A percentile compares a stretch with the other conserved stretches of the same genome.
Evolutionary conservation across 2,797 vertebrate genomes (phyloP).

Genomic region (Macropodus opercularis): DNA sequence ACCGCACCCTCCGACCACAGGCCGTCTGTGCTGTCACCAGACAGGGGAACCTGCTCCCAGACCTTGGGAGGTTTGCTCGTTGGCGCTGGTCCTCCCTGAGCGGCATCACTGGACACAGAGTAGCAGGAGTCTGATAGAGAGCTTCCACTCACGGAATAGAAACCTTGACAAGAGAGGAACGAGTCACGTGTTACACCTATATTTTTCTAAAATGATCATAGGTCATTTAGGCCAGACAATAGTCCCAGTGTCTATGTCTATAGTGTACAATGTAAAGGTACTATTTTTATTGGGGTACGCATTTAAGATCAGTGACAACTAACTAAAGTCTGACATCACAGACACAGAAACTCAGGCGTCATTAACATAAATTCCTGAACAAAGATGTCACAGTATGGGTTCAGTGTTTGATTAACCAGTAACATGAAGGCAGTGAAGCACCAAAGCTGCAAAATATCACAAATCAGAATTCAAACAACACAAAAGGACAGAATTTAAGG

Average conservation of each 20-base stretch:
- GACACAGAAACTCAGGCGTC: constrained; percentile 42
- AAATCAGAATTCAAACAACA: neutral
- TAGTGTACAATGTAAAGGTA: neutral
- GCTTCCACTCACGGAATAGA: constrained; percentile 86
- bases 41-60: constrained; percentile 73
- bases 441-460: neutral
- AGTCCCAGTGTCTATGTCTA: neutral
- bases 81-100: constrained; percentile 58
- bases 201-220: no score
- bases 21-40: constrained; percentile 76
- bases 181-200: neutral
- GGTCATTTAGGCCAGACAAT: neutral
- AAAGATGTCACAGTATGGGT: constrained; percentile 10
- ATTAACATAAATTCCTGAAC: constrained; percentile 31
- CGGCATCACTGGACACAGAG: constrained; percentile 84
- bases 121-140: constrained; percentile 88
- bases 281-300: neutral
- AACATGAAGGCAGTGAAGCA: neutral
- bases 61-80: constrained; percentile 58
- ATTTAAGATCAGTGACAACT: constrained; percentile 3
- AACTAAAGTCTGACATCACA: constrained; percentile 17
- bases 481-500: no score
- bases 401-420: constrained; percentile 12
- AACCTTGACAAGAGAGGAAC: constrained; percentile 69
- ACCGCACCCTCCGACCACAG: constrained; percentile 77